Conservation (phyloP, 2,113 vertebrate genomes). For the Etia nguti region DNA sequence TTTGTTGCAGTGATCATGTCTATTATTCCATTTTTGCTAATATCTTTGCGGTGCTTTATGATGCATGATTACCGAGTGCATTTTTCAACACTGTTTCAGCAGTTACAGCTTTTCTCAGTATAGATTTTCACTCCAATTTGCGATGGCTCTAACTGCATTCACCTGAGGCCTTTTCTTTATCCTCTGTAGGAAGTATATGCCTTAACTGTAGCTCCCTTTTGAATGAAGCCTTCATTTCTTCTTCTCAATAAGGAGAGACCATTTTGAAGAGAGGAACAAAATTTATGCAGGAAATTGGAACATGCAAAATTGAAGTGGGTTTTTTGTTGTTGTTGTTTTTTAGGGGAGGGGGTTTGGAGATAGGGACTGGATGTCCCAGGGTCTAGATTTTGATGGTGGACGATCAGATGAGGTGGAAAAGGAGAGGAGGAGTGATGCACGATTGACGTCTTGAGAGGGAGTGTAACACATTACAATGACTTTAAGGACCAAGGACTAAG, state of each 20-base stretch:
- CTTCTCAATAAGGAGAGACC: neutral
- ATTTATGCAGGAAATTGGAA: neutral
- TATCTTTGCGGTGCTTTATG: neutral
- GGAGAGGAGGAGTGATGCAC: neutral
- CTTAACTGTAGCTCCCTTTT: neutral
- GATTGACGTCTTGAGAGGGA: neutral
- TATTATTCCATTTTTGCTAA: neutral
- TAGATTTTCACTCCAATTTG: neutral
- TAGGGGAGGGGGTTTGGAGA: rapidly evolving
- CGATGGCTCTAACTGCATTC: neutral
- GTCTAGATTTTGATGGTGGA: neutral
- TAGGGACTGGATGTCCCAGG: neutral
- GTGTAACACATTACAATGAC: neutral
- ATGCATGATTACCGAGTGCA: neutral
- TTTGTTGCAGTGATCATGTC: neutral
- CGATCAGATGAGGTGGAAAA: neutral
- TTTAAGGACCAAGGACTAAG: neutral
- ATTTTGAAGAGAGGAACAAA: neutral
- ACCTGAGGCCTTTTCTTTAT: neutral
- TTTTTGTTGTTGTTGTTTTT: neutral
- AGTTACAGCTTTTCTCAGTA: neutral
- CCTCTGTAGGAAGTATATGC: neutral
- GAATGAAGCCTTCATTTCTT: neutral
- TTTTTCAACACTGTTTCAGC: neutral
- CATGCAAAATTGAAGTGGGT: neutral